Evolutionary conservation across 2,888 invertebrate species (phyloP), one percentile per base, ranked within the genome.

Genomic region (Aporophyla lueneburgensis): DNA sequence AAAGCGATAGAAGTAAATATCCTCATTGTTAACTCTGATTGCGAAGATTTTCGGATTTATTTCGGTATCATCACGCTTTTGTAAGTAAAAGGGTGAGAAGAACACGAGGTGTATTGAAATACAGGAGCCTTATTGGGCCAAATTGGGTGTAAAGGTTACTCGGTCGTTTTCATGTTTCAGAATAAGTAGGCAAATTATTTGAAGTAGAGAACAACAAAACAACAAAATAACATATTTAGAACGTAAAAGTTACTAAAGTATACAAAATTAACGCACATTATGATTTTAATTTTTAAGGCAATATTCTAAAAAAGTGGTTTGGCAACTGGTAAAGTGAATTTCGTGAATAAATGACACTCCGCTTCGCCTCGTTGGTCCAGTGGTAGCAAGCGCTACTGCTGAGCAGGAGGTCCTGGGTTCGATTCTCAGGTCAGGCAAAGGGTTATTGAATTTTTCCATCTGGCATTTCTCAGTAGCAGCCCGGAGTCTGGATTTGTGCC

Each of bases 21-120:
- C 72, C 61, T 63, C 67, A 76, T 83, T 80, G 84, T 82, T 85
- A 33, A 24, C 62, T 70, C 71, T 40, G 65, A 71, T 74, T 71
- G 78, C 67, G 43, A 66, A 62, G 27, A 62, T 69, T 83, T 86
- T 65, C 6, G n/a, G 33, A 58, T 76, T 65, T 58, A 65, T 69
- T 56, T 40, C 40, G 49, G 49, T 61, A 84, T 19, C 51, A 68
- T 76, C 82, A 86, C 62, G 73, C 54, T 66, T 66, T 51, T 14
- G 19, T 49, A 40, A 12, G 33, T 68, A 43, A 69, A 69, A 78
- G 84, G 74, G 61, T 77, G 71, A 49, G 73, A 66, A 58, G 56
- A 71, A 54, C 61, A 73, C 73, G 61, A 74, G 49, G 65, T 61
- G 5, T 33, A 19, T 10, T 53, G 12, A 49, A 53, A 56, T 59